Evolutionary conservation across 2,797 vertebrate genomes (phyloP).

Genomic region (Chaunax sp.): DNA sequence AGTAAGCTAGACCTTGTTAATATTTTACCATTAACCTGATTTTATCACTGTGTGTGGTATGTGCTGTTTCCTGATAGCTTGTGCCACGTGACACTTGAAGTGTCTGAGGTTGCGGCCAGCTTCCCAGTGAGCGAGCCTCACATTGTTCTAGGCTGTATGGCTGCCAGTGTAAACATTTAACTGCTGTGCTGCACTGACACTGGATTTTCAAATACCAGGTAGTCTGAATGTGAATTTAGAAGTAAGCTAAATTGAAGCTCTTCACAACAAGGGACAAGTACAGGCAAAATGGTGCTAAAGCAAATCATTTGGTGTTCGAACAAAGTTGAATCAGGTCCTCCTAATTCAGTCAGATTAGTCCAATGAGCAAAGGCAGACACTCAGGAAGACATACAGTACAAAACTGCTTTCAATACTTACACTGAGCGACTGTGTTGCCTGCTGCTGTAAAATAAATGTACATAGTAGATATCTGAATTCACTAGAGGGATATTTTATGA

Average conservation of each 20-base stretch:
- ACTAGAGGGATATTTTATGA: constrained; percentile 28
- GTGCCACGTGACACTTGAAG: background rate
- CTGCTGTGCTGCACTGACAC: constrained; percentile 6
- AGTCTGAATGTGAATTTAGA: constrained; percentile 16
- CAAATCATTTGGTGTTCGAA: background rate
- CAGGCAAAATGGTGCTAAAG: background rate
- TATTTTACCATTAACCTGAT: constrained; percentile 1
- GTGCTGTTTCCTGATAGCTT: background rate
- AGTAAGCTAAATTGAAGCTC: constrained; percentile 5
- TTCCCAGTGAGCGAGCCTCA: background rate
- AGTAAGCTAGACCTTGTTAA: constrained; percentile 6
- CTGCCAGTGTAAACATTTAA: background rate
- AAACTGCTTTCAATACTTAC: constrained; percentile 31
- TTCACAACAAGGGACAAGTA: background rate
- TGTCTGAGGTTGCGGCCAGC: constrained; percentile 1
- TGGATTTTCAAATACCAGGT: constrained; percentile 1
- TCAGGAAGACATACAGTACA: constrained; percentile 6
- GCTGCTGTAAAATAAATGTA: constrained; percentile 68
- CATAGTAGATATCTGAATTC: constrained; percentile 51
- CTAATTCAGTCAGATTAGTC: constrained; percentile 1
- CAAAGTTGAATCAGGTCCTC: constrained; percentile 20
- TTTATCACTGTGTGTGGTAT: constrained; percentile 1
- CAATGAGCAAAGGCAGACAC: constrained; percentile 23
- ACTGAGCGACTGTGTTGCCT: constrained; percentile 22
- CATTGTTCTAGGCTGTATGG: background rate